Conservation (phyloP, 2,797 vertebrate genomes). For the Myotis planiceps region DNA sequence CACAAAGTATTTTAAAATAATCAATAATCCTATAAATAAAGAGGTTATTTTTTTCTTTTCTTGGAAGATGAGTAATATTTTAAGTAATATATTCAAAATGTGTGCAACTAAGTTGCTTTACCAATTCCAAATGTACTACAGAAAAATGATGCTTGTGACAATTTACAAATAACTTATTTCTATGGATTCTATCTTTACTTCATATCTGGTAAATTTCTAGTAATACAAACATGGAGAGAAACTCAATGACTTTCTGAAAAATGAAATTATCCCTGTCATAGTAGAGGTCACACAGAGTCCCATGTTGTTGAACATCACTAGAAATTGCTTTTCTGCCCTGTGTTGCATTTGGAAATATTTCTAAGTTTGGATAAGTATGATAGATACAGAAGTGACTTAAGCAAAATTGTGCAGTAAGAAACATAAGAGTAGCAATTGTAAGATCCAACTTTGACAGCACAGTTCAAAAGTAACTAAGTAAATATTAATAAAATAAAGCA, state of each 20-base stretch:
- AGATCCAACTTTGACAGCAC: background rate
- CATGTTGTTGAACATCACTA: background rate
- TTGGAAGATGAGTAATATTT: background rate
- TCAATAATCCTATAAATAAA: background rate
- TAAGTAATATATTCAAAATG: background rate
- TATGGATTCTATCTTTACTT: background rate
- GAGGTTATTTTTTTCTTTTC: background rate
- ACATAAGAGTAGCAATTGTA: background rate
- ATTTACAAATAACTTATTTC: background rate
- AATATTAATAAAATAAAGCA: background rate
- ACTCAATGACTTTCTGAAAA: background rate
- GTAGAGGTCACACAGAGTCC: background rate
- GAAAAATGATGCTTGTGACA: background rate
- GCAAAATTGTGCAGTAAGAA: background rate
- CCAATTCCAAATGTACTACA: background rate
- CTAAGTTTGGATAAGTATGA: background rate
- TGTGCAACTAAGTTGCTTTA: background rate
- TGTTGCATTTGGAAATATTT: background rate
- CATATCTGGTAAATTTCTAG: background rate
- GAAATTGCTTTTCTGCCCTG: background rate
- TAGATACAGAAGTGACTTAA: background rate
- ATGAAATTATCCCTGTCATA: background rate
- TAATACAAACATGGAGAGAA: background rate
- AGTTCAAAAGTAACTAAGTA: background rate
- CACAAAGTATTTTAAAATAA: background rate